A percentile compares a stretch with the other conserved stretches of the same genome.
phyloP scores from a whole-genome alignment of 2,113 vertebrate genomes.

The Abramis brama region DNA sequence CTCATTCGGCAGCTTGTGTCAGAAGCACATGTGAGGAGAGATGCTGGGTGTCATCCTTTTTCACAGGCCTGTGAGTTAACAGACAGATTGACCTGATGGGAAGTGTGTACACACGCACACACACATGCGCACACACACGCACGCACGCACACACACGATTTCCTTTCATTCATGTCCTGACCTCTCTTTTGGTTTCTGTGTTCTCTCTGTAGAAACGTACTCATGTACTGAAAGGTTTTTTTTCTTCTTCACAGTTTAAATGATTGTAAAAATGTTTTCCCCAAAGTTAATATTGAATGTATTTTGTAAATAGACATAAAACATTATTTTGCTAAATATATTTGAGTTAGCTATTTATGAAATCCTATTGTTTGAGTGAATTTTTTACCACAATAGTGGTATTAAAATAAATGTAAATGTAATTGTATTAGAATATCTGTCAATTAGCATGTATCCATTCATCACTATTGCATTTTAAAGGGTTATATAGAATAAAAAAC shows the following conservation, averaged over 20 bases:
- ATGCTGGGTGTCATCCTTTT: slow-evolving; percentile 67
- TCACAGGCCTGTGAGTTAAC: slow-evolving; percentile 65
- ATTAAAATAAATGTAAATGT: not conserved
- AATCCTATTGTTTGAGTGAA: not conserved
- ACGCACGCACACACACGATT: not conserved
- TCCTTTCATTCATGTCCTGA: not conserved
- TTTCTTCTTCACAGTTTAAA: not conserved
- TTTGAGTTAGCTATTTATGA: not conserved
- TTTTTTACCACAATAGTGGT: not conserved
- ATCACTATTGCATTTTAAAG: no score
- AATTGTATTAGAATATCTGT: not conserved
- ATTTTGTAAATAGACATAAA: not conserved
- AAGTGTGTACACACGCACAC: slow-evolving; percentile 52
- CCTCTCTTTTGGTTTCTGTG: not conserved
- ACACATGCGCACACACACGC: not conserved
- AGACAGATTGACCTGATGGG: slow-evolving; percentile 65
- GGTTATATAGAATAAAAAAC: no score
- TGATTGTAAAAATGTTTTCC: not conserved
- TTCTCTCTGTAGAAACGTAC: slow-evolving; percentile 13
- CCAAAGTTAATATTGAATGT: not conserved
- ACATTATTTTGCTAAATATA: not conserved
- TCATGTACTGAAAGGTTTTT: not conserved
- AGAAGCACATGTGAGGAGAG: slow-evolving; percentile 73
- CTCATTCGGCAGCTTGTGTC: slow-evolving; percentile 67
- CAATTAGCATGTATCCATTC: no score